A percentile compares a stretch with the other conserved stretches of the same genome.
phyloP scores from a whole-genome alignment of 2,113 vertebrate genomes.

The Coptodon bakossiorum region DNA sequence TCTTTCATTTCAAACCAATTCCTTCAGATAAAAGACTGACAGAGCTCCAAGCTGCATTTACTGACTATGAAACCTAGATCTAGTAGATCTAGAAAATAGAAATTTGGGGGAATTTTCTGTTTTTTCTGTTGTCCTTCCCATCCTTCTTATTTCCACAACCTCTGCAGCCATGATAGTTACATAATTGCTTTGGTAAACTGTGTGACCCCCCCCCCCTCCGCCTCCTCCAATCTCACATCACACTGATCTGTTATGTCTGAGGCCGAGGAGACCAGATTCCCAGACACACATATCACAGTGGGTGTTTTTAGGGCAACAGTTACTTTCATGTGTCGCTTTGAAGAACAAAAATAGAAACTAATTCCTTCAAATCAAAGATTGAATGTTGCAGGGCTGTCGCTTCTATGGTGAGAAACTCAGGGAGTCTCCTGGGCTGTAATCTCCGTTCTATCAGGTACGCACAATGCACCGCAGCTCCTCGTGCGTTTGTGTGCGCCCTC shows the following conservation, averaged over 20 bases:
- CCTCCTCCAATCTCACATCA: slow-evolving; percentile 16
- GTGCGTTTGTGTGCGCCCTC: background rate
- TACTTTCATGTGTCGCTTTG: slow-evolving; percentile 18
- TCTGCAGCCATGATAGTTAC: slow-evolving; percentile 37
- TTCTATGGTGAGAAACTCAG: slow-evolving; percentile 11
- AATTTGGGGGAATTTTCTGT: background rate
- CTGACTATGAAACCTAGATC: background rate
- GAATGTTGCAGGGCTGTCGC: background rate
- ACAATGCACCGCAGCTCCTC: background rate
- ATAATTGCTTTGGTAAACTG: slow-evolving; percentile 62
- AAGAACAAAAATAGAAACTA: background rate
- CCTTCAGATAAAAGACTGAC: background rate
- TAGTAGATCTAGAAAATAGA: background rate
- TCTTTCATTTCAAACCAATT: background rate
- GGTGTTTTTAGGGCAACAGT: slow-evolving; percentile 28
- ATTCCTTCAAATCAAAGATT: background rate
- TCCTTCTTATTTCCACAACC: background rate
- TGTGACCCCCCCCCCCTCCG: background rate
- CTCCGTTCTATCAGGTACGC: background rate
- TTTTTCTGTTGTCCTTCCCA: background rate
- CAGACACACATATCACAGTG: slow-evolving; percentile 71
- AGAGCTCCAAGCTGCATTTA: background rate
- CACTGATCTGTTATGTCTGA: slow-evolving; percentile 64
- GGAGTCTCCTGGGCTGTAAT: background rate
- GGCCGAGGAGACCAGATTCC: slow-evolving; percentile 60